These are phyloP conservation scores for Xanthia icteritia DNA, from an alignment of 2,888 invertebrate genomes.

Conservation along the genomic window DNA sequence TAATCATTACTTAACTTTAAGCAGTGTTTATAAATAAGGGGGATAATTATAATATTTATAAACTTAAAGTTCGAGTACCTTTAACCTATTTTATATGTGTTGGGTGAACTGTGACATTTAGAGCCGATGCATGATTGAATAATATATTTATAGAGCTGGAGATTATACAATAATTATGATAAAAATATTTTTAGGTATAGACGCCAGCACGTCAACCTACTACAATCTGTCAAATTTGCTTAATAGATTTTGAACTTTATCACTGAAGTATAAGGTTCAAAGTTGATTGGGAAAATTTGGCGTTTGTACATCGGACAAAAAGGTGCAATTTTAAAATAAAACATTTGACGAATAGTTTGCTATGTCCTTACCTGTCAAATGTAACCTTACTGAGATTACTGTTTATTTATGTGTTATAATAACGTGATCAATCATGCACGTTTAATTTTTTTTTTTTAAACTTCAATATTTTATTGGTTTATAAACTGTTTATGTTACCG, in stretches of 20 bases:
- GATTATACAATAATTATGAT: constrained; percentile 28
- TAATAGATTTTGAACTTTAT: too few species aligned
- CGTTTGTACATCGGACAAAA: constrained; percentile 15
- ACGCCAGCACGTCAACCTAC: too few species aligned
- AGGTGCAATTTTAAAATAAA: constrained; percentile 15
- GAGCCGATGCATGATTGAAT: neutral
- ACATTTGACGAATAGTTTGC: constrained; percentile 15
- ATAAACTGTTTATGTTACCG: constrained; percentile 17
- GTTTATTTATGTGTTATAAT: constrained; percentile 44
- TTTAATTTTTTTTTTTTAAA: constrained; percentile 19
- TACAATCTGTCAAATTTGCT: too few species aligned
- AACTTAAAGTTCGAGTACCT: constrained; percentile 56
- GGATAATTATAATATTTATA: constrained; percentile 29
- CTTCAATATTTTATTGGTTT: constrained; percentile 31
- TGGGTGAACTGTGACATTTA: constrained; percentile 44
- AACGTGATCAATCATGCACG: constrained; percentile 51
- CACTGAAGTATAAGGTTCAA: too few species aligned
- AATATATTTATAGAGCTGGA: constrained; percentile 15
- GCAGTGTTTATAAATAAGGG: too few species aligned
- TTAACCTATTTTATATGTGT: constrained; percentile 36
- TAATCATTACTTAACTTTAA: too few species aligned
- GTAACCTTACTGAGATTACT: constrained; percentile 55
- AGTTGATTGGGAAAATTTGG: too few species aligned
- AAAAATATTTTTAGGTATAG: too few species aligned
- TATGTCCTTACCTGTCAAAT: constrained; percentile 62